phyloP scores from a whole-genome alignment of 2,113 vertebrate genomes.

The Nannobrachium achirus region DNA sequence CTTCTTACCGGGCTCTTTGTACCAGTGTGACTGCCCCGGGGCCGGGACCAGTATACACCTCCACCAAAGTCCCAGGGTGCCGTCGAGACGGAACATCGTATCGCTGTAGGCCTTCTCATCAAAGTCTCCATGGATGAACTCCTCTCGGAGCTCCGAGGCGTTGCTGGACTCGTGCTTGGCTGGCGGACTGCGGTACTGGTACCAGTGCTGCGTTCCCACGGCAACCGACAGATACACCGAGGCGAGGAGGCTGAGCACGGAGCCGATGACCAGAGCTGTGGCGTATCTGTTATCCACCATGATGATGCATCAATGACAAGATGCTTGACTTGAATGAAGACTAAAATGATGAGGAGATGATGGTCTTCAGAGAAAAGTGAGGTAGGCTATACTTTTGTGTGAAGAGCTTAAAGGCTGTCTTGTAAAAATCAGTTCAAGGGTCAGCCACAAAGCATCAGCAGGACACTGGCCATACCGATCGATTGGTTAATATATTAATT shows the following conservation, averaged over 20 bases:
- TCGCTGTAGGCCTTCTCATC: conserved; percentile 84
- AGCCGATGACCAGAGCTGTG: conserved; percentile 94
- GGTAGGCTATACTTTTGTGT: background rate
- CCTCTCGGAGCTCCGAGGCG: conserved; percentile 67
- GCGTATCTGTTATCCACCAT: conserved; percentile 98
- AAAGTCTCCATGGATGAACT: conserved; percentile 79
- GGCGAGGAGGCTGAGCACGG: conserved; percentile 93
- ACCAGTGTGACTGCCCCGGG: conserved; percentile 78
- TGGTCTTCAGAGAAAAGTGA: background rate
- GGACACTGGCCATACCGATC: too few species aligned
- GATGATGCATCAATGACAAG: background rate
- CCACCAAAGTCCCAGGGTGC: conserved; percentile 92
- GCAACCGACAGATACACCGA: conserved; percentile 94
- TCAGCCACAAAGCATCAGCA: conserved; percentile 7
- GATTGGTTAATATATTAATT: too few species aligned
- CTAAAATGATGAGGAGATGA: background rate
- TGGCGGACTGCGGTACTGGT: conserved; percentile 87
- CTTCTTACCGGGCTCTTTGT: conserved; percentile 82
- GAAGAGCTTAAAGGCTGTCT: background rate
- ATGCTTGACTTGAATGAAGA: background rate
- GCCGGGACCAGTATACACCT: conserved; percentile 85
- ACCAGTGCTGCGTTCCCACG: conserved; percentile 94
- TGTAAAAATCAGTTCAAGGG: conserved; percentile 16
- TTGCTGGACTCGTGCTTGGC: conserved; percentile 77
- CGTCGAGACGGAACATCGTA: conserved; percentile 85